phyloP scores from a whole-genome alignment of 1,140 invertebrate genomes.

The Drosophila orosa region DNA sequence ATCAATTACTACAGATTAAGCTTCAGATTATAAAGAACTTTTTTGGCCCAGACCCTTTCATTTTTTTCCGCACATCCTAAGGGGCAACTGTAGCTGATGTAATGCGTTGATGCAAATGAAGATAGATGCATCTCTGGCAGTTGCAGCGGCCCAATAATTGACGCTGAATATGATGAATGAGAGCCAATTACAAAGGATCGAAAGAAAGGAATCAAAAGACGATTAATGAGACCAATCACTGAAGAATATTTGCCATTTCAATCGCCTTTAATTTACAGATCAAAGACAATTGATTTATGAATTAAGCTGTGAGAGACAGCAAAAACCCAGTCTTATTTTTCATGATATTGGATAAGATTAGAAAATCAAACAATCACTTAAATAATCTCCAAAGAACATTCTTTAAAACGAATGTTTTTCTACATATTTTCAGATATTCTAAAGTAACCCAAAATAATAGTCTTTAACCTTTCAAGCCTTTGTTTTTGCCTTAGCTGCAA shows the following conservation, averaged over 20 bases:
- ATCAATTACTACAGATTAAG: slow-evolving; percentile 68
- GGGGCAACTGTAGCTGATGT: slow-evolving; percentile 27
- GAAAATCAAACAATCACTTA: neutral
- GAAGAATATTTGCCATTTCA: neutral
- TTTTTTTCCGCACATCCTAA: slow-evolving; percentile 5
- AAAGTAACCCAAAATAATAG: no score
- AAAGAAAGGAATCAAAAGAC: slow-evolving; percentile 35
- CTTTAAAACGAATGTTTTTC: neutral
- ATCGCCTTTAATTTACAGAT: slow-evolving; percentile 1
- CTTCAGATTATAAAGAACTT: slow-evolving; percentile 61
- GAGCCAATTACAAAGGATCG: slow-evolving; percentile 49
- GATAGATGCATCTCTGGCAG: slow-evolving; percentile 45
- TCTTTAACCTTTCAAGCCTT: neutral
- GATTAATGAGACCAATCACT: slow-evolving; percentile 42
- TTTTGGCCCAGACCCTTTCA: slow-evolving; percentile 15
- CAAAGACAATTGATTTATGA: neutral
- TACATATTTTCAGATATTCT: neutral
- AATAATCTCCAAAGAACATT: neutral
- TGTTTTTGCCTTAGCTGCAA: slow-evolving; percentile 16
- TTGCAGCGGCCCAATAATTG: slow-evolving; percentile 55
- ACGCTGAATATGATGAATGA: slow-evolving; percentile 71
- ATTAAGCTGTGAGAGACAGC: neutral
- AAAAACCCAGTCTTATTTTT: no score
- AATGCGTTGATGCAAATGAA: slow-evolving; percentile 43
- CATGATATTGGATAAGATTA: no score